Conservation (phyloP, 2,113 vertebrate genomes). For the Numida meleagris region DNA sequence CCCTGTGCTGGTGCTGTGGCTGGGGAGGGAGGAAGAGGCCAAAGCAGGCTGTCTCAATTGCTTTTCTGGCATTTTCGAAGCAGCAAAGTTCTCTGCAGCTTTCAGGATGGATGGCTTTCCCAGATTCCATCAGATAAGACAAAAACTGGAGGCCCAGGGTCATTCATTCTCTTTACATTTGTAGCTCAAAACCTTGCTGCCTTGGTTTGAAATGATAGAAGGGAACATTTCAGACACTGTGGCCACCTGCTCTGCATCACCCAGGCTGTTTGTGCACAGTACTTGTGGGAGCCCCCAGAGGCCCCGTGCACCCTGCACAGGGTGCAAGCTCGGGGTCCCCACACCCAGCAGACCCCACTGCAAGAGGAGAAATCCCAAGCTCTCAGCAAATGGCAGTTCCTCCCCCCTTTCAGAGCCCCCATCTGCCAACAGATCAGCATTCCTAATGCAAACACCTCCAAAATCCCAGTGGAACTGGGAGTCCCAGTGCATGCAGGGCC, state of each 20-base stretch:
- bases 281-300: background rate
- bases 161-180: background rate
- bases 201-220: background rate
- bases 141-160: background rate
- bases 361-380: background rate
- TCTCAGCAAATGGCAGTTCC: background rate
- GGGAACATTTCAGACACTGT: rapidly evolving
- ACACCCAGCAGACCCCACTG: background rate
- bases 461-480: rapidly evolving
- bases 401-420: background rate
- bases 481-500: background rate
- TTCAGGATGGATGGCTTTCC: background rate
- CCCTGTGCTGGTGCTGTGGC: background rate
- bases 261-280: background rate
- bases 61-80: background rate
- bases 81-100: background rate
- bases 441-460: rapidly evolving
- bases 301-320: no score
- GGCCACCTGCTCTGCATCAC: background rate
- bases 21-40: background rate
- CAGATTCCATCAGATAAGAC: background rate
- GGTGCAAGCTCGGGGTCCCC: background rate
- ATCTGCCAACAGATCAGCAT: background rate
- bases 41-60: background rate
- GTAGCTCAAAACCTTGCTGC: background rate